These are phyloP conservation scores for Poeciliopsis paucimaculata DNA, from an alignment of 2,797 vertebrate genomes.

Conservation along the genomic window DNA sequence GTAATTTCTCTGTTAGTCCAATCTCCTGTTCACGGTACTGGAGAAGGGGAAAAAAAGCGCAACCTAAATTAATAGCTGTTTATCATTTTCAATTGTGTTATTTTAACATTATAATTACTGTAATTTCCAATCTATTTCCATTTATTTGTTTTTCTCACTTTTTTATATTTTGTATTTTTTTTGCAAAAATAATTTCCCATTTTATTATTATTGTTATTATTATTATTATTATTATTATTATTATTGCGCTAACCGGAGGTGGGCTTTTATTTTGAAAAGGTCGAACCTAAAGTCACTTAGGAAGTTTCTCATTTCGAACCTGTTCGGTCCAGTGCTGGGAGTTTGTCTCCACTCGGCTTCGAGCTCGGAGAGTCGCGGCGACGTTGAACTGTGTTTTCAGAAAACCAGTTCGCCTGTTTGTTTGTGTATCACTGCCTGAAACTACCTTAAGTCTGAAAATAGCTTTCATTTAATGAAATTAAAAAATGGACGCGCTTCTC, in stretches of 20 bases:
- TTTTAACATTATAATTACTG: background rate
- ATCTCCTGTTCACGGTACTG: background rate
- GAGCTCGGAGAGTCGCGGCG: background rate
- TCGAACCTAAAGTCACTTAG: background rate
- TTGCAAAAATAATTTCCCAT: background rate
- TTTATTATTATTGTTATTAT: background rate
- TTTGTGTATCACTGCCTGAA: slow-evolving; percentile 1
- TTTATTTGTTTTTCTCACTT: background rate
- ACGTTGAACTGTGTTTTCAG: background rate
- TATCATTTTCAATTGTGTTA: background rate
- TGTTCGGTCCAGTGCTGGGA: background rate
- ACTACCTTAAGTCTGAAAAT: background rate
- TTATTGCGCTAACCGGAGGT: background rate
- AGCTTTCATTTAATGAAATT: background rate
- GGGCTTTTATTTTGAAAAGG: background rate
- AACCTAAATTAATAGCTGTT: too few relatives aligned
- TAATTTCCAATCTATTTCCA: background rate
- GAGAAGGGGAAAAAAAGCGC: too few relatives aligned
- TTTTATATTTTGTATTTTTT: background rate
- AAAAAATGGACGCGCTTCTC: slow-evolving; percentile 35
- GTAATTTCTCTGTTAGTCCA: background rate
- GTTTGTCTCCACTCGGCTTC: background rate
- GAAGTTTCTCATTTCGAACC: background rate
- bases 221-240: too few relatives aligned
- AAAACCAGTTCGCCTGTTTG: background rate